Evolutionary conservation across 2,113 vertebrate species (phyloP).

Genomic region (Xiphophorus hellerii): DNA sequence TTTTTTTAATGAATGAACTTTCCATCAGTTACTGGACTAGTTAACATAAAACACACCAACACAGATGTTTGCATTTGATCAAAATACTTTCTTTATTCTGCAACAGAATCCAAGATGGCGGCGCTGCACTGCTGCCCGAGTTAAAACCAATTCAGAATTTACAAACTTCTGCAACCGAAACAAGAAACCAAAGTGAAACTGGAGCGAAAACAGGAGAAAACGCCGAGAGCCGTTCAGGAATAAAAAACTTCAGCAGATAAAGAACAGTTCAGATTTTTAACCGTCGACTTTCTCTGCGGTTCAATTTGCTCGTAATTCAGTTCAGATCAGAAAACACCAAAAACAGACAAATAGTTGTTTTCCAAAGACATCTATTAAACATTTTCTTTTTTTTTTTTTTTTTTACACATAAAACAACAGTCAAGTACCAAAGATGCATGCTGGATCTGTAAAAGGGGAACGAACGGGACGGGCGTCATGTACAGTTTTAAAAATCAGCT

Average conservation of each 20-base stretch:
- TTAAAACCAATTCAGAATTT: constrained; percentile 70
- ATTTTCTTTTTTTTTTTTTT: constrained; percentile 33
- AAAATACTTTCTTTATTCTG: constrained; percentile 84
- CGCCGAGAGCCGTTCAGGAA: constrained; percentile 56
- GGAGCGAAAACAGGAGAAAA: constrained; percentile 41
- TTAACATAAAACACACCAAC: background rate
- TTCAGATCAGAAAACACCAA: constrained; percentile 79
- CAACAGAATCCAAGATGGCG: constrained; percentile 69
- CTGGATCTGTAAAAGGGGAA: constrained; percentile 69
- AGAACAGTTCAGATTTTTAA: too few relatives aligned
- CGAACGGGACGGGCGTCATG: constrained; percentile 25
- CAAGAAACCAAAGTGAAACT: background rate
- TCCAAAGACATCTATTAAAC: constrained; percentile 66
- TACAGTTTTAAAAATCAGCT: constrained; percentile 36
- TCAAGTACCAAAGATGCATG: constrained; percentile 85
- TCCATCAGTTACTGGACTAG: too few relatives aligned
- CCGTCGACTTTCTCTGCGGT: constrained; percentile 69
- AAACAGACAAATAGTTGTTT: constrained; percentile 76
- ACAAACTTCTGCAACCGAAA: constrained; percentile 50
- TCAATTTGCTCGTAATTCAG: constrained; percentile 71
- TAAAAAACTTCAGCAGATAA: too few relatives aligned
- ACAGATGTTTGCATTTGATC: constrained; percentile 66
- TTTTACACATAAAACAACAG: constrained; percentile 84
- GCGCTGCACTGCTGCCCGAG: constrained; percentile 73
- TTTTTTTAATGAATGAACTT: too few relatives aligned